phyloP scores from a whole-genome alignment of 2,888 invertebrate species.

The Cotesia congregata region DNA sequence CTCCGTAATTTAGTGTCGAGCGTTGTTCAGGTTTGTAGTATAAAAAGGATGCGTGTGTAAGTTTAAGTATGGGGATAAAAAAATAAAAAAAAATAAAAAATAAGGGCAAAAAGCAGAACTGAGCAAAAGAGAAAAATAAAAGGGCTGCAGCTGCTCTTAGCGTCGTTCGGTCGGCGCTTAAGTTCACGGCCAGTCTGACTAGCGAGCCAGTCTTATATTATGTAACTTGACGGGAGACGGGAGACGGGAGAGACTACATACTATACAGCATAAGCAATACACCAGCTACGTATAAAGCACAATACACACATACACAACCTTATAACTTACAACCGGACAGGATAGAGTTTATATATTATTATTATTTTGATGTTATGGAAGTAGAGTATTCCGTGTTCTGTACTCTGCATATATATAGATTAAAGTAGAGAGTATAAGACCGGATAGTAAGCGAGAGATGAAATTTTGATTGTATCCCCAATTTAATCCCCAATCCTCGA shows the following conservation, averaged over 20 bases:
- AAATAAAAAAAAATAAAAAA: constrained; percentile 34
- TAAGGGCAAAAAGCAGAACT: constrained; percentile 33
- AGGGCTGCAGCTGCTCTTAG: constrained; percentile 51
- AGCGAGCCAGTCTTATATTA: constrained; percentile 43
- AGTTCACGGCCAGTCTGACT: constrained; percentile 69
- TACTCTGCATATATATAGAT: not conserved
- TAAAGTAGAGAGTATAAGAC: not conserved
- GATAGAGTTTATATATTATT: not conserved
- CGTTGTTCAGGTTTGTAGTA: not conserved
- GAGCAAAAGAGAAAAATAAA: constrained; percentile 45
- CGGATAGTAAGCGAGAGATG: constrained; percentile 19
- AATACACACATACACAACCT: not conserved
- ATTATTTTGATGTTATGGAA: not conserved
- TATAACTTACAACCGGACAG: not conserved
- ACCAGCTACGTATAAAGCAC: not conserved
- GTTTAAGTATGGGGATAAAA: constrained; percentile 7
- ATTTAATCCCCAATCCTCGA: not conserved
- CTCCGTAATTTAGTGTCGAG: not conserved
- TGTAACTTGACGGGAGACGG: constrained; percentile 41
- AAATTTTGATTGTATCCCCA: constrained; percentile 32
- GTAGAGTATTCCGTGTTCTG: not conserved
- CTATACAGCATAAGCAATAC: not conserved
- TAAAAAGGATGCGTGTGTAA: not conserved
- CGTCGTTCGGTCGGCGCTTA: constrained; percentile 60
- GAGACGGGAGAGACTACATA: constrained; percentile 37